These are phyloP conservation scores for Zhuqinia jingwanae DNA, from an alignment of 2,888 invertebrate species.

Conservation along the genomic window DNA sequence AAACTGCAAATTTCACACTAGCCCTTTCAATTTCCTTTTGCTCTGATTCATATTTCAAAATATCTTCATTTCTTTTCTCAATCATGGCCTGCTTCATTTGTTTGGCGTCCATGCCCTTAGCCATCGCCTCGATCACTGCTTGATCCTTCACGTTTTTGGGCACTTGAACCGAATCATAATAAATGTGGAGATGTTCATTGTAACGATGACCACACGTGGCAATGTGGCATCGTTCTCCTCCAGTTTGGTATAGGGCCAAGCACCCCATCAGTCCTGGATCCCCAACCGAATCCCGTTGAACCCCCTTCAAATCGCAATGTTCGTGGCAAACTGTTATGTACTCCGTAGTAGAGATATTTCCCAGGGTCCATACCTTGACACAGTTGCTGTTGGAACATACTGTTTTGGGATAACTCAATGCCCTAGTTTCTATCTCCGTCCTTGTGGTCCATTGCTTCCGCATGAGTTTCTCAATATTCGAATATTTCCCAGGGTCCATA, in stretches of 20 bases:
- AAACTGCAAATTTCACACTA: constrained; percentile 43
- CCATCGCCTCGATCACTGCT: constrained; percentile 8
- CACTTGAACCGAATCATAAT: constrained; percentile 61
- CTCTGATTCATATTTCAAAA: constrained; percentile 29
- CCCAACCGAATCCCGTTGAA: constrained; percentile 30
- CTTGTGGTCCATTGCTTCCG: neutral
- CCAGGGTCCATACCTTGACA: neutral
- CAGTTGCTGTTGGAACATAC: constrained; percentile 56
- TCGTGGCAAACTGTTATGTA: constrained; percentile 62
- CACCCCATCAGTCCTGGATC: constrained; percentile 14
- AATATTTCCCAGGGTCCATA: neutral
- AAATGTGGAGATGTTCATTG: constrained; percentile 65
- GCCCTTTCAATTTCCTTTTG: constrained; percentile 28
- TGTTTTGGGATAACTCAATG: constrained; percentile 47
- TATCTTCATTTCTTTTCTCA: neutral
- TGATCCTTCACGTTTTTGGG: constrained; percentile 27
- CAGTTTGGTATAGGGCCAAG: constrained; percentile 1
- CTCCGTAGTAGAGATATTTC: neutral
- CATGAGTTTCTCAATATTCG: neutral
- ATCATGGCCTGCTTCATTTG: constrained; percentile 37
- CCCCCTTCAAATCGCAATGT: constrained; percentile 4
- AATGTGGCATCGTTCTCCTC: neutral
- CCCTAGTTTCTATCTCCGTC: neutral
- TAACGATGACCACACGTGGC: constrained; percentile 36
- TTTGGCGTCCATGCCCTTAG: neutral